phyloP scores from a whole-genome alignment of 2,888 invertebrate genomes.

The Coelopa pilipes region DNA sequence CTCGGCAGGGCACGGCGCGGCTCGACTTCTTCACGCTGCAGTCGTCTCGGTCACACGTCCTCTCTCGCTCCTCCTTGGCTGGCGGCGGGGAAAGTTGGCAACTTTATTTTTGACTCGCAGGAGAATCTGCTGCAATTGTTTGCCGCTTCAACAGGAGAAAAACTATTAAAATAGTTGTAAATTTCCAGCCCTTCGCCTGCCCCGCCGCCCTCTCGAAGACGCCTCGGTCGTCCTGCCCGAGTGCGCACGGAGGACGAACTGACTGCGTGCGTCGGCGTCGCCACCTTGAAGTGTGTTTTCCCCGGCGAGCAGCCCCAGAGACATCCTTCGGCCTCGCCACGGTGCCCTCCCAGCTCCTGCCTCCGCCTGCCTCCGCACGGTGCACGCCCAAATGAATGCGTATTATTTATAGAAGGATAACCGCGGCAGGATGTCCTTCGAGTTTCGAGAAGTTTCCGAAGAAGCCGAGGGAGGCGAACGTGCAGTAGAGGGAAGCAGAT shows the following conservation, averaged over 20 bases:
- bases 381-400: background rate
- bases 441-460: too few species aligned
- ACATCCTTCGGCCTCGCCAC: too few species aligned
- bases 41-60: background rate
- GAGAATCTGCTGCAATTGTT: constrained; percentile 1
- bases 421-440: background rate
- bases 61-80: background rate
- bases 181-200: background rate
- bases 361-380: too few species aligned
- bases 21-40: background rate
- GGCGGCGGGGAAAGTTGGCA: background rate
- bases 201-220: too few species aligned
- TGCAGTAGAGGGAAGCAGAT: too few species aligned
- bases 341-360: too few species aligned
- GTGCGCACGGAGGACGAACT: too few species aligned
- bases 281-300: background rate
- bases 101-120: background rate
- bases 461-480: too few species aligned
- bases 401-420: constrained; percentile 5
- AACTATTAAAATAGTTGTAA: constrained; percentile 10
- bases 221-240: too few species aligned
- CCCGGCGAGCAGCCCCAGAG: background rate
- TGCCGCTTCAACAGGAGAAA: constrained; percentile 3
- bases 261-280: background rate
- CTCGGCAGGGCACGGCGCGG: too few species aligned